These are phyloP conservation scores for Hippocampus comes DNA, from an alignment of 2,113 vertebrate genomes.

Conservation along the genomic window DNA sequence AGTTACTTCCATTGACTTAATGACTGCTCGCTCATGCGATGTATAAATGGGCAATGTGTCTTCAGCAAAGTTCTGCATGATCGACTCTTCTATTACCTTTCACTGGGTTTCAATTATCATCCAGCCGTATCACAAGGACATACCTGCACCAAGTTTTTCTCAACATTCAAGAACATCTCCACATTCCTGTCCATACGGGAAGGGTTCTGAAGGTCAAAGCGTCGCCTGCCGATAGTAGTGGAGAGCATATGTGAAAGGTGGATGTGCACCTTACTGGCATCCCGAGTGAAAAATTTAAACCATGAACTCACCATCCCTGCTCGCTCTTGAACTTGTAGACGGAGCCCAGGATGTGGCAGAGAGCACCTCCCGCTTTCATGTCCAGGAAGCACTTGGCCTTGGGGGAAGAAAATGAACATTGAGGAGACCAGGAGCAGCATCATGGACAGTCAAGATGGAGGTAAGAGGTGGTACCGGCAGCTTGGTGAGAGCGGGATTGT, in stretches of 20 bases:
- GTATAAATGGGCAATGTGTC: too few species aligned
- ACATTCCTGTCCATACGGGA: constrained; percentile 98
- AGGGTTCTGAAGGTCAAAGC: constrained; percentile 96
- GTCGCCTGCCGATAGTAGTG: constrained; percentile 73
- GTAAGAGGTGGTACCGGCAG: constrained; percentile 75
- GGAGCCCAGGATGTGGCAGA: constrained; percentile 95
- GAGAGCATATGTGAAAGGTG: neutral
- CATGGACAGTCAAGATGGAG: neutral
- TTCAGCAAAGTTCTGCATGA: too few species aligned
- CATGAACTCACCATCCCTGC: constrained; percentile 89
- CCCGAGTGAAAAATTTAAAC: neutral
- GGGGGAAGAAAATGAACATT: constrained; percentile 17
- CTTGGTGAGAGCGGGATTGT: constrained; percentile 97
- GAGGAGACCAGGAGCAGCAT: neutral
- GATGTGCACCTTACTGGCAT: neutral
- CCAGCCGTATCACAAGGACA: neutral
- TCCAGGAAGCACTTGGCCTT: constrained; percentile 97
- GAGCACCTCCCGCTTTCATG: constrained; percentile 92
- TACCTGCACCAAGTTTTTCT: constrained; percentile 96
- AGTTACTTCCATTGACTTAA: too few species aligned
- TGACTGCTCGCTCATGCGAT: too few species aligned
- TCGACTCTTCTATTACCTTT: too few species aligned
- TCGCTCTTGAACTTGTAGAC: constrained; percentile 98
- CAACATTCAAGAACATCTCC: constrained; percentile 98
- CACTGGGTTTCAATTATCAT: too few species aligned